These are phyloP conservation scores for Gracilinanus agilis DNA, from an alignment of 2,113 vertebrate genomes.

Conservation along the genomic window DNA sequence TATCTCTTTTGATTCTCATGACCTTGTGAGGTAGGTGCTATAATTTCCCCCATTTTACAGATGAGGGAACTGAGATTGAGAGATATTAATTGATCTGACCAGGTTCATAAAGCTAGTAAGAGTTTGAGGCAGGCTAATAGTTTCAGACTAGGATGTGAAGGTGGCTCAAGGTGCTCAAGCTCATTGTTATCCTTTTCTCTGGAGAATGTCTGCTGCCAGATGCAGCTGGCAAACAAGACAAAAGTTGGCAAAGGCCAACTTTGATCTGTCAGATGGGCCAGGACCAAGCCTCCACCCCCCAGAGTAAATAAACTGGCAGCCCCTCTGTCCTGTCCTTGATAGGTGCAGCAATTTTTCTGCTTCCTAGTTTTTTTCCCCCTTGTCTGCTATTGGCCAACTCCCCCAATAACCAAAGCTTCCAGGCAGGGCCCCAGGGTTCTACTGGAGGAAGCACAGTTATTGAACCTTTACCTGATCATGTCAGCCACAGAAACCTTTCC, in stretches of 20 bases:
- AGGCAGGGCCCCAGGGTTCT: neutral
- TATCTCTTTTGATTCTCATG: no score
- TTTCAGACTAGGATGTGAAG: no score
- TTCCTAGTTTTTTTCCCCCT: neutral
- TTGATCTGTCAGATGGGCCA: slow-evolving; percentile 99
- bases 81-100: no score
- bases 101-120: no score
- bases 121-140: no score
- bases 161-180: slow-evolving; percentile 87
- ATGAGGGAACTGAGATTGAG: no score
- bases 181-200: slow-evolving; percentile 99
- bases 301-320: slow-evolving; percentile 86
- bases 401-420: neutral
- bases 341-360: neutral
- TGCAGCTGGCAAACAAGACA: slow-evolving; percentile 98
- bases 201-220: slow-evolving; percentile 99
- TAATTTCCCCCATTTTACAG: no score
- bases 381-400: neutral
- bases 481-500: neutral
- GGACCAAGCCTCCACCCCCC: slow-evolving; percentile 99
- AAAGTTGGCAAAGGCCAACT: slow-evolving; percentile 95
- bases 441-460: neutral
- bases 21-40: no score
- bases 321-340: neutral
- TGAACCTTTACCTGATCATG: neutral